Conservation (phyloP, 2,797 vertebrate species). For the Manis pentadactyla region DNA sequence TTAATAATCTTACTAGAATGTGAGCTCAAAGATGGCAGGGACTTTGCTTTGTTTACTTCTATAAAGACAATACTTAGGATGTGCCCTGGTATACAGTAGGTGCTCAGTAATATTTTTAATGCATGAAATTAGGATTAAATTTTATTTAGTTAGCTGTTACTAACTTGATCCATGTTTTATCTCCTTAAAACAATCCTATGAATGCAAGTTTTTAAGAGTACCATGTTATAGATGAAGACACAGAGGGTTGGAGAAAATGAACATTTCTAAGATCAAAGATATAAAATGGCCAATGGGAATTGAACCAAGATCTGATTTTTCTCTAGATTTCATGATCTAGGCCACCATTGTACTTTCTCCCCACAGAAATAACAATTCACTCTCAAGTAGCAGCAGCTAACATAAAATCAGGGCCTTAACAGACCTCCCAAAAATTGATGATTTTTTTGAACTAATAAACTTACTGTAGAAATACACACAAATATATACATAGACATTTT, state of each 20-base stretch:
- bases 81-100: neutral
- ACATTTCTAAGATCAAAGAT: neutral
- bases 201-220: neutral
- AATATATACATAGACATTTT: neutral
- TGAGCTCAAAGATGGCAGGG: neutral
- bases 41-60: neutral
- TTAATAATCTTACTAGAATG: neutral
- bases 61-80: neutral
- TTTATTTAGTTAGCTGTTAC: neutral
- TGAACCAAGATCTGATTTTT: neutral
- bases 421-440: neutral
- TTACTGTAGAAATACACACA: neutral
- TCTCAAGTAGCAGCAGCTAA: neutral
- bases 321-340: neutral
- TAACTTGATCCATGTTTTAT: neutral
- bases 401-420: neutral
- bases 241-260: neutral
- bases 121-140: neutral
- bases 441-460: neutral
- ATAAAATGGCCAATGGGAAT: neutral
- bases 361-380: neutral
- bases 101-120: neutral
- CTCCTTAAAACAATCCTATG: neutral
- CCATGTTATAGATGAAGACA: neutral
- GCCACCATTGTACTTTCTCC: neutral